Evolutionary conservation across 2,888 invertebrate species (phyloP).

Genomic region (Cistogaster globosa): DNA sequence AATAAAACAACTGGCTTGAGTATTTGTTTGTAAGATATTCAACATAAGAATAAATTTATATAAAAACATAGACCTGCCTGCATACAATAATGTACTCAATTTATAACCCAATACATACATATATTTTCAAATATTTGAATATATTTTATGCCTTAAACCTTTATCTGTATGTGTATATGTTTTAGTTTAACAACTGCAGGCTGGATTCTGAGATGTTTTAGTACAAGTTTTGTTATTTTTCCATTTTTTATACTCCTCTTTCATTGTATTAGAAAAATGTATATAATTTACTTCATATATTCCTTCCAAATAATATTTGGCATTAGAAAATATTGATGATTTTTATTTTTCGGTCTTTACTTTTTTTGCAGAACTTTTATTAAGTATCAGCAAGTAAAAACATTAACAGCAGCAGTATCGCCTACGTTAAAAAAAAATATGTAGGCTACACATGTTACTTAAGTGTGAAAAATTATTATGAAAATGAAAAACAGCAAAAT

Average conservation of each 20-base stretch:
- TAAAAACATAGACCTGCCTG: neutral
- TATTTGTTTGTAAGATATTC: conserved; percentile 54
- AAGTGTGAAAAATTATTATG: conserved; percentile 44
- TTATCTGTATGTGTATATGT: neutral
- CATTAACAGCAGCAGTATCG: conserved; percentile 13
- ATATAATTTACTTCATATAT: conserved; percentile 17
- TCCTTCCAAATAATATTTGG: conserved; percentile 57
- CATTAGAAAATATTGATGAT: conserved; percentile 57
- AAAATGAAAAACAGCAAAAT: conserved; percentile 42
- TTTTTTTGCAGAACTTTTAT: conserved; percentile 19
- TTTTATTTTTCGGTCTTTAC: neutral
- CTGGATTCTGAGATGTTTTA: conserved; percentile 20
- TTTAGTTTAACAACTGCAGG: neutral
- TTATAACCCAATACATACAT: too few relatives aligned
- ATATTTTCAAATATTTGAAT: neutral
- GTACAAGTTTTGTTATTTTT: neutral
- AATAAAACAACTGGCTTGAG: conserved; percentile 31
- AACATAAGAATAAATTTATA: conserved; percentile 60
- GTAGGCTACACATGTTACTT: conserved; percentile 51
- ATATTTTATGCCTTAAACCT: conserved; percentile 39
- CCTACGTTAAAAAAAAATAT: conserved; percentile 20
- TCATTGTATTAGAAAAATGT: neutral
- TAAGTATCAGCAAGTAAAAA: conserved; percentile 38
- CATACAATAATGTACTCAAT: neutral
- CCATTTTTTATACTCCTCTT: neutral